Base-by-base conservation (phyloP, 1,140 invertebrate species). In the Heliconius congener region DNA sequence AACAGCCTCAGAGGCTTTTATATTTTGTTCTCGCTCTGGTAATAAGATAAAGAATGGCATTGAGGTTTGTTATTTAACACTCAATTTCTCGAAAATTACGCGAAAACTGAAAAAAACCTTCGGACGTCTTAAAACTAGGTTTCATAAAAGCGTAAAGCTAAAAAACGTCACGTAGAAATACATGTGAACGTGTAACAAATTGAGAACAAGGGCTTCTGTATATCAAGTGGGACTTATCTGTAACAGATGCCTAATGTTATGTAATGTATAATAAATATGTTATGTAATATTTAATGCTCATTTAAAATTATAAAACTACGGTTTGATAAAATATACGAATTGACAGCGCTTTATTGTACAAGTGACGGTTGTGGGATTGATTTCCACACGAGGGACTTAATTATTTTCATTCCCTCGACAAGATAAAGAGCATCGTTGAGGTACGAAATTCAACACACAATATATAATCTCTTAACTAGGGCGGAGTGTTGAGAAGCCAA, bases 181-280 rank as follows among this genome's bases (percentile, higher is more conserved):
- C 73, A 74, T 76, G 79, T 77, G 80, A 81, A 75, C 46, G 75
- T 66, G 6, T 66, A 66, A 66, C 60, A 23, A 50, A 42, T 74
- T 50, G 55, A 34, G 78, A 52, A 52, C 50, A 52, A 73, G 71
- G 18, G 78, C 50, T 79, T 79, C 60, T 79, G 39, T 30, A 18
- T 79, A 50, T 75, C 73, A n/a, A 75, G 78, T 79, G 78, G 42
- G n/a, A 74, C 52, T 76, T 76, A 76, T 76, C 75, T 71, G 70
- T 42, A 30, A 71, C 75, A 76, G 75, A 76, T 60, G 74, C 34
- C 34, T 42, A 9, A 46, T 50, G 23, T 52, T 39, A 50, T 30
- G 42, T 66, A 30, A 52, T 52, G 34, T 34, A 34, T 34, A 3
- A 34, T 34, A 34, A 34, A 3, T 34, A 34, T 60, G 74, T 52